Evolutionary conservation across 2,113 vertebrate species (phyloP).

Genomic region (Bothrops jararaca): DNA sequence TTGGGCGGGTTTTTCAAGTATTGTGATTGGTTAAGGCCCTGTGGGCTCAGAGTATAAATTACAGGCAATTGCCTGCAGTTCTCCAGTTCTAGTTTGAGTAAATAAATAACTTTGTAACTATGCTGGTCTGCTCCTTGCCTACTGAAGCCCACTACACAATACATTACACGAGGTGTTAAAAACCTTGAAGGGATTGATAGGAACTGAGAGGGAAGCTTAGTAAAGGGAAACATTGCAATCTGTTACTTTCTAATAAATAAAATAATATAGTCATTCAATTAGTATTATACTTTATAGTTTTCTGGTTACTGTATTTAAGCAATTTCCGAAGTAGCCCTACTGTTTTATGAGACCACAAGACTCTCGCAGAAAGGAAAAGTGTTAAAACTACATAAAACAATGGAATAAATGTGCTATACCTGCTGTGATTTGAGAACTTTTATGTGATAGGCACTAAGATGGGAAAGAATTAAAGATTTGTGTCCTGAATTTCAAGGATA

Average conservation of each 20-base stretch:
- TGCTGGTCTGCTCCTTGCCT: too few species aligned
- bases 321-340: slow-evolving; percentile 55
- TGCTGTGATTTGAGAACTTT: slow-evolving; percentile 29
- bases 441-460: neutral
- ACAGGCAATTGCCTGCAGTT: too few species aligned
- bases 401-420: slow-evolving; percentile 45
- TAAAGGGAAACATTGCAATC: neutral
- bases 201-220: neutral
- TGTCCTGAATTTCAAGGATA: slow-evolving; percentile 2
- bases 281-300: slow-evolving; percentile 59
- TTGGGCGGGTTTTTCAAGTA: too few species aligned
- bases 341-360: slow-evolving; percentile 63
- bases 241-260: neutral
- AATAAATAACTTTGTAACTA: too few species aligned
- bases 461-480: slow-evolving; percentile 28
- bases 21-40: too few species aligned
- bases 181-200: neutral
- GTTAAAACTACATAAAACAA: slow-evolving; percentile 55
- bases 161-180: neutral
- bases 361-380: slow-evolving; percentile 59
- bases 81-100: too few species aligned
- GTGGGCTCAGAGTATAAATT: too few species aligned
- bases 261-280: slow-evolving; percentile 55
- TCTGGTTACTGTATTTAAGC: slow-evolving; percentile 64
- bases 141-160: too few species aligned